Evolutionary conservation across 1,140 invertebrate species (phyloP), one percentile per base, ranked within the genome.

Genomic region (Pantala flavescens): DNA sequence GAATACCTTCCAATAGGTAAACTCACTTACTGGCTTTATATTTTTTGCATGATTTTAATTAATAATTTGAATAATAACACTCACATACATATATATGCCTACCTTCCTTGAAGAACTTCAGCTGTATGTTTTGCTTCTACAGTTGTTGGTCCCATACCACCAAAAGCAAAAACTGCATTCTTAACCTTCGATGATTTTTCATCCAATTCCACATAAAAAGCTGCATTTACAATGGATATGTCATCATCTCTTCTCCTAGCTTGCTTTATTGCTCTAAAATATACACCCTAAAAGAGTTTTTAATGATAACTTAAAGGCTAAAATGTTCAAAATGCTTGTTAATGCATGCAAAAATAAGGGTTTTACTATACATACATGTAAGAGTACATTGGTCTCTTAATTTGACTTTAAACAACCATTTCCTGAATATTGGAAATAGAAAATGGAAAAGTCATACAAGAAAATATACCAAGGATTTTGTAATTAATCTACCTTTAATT

Each of bases 221-320:
- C 93, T 55, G 91, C 89, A 80, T 96, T 98, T 0, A 97, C 96
- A 77, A 98, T 97, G 16, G 96, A 93, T 78, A 98, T 98, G 81
- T 98, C 97, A 82, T 98, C 95, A 78, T 98, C 96, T 78, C 92
- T 84, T 75, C 97, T 84, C 79, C 91, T 91, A 0, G 96, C 90
- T 87, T 98, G 96, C 82, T 98, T 98, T 79, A 93, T 97, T 16
- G 93, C 93, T 77, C 90, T 86, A 79, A 97, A 90, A 82, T 89
- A 78, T 19, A 82, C 80, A 19, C 85, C 86, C 77, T 84, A 88
- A 73, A 86, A 87, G 75, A 89, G 85, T 43, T 70, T 74, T 72
- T 36, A 36, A 70, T 21, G 12, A 70, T 7, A 23, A 70, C 12
- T 3, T n/a, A 11, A n/a, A 70, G 12, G 49, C n/a, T 55, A 55